These are phyloP conservation scores for Potamilus streckersoni DNA, from an alignment of 1,140 invertebrate genomes.

Conservation along the genomic window DNA sequence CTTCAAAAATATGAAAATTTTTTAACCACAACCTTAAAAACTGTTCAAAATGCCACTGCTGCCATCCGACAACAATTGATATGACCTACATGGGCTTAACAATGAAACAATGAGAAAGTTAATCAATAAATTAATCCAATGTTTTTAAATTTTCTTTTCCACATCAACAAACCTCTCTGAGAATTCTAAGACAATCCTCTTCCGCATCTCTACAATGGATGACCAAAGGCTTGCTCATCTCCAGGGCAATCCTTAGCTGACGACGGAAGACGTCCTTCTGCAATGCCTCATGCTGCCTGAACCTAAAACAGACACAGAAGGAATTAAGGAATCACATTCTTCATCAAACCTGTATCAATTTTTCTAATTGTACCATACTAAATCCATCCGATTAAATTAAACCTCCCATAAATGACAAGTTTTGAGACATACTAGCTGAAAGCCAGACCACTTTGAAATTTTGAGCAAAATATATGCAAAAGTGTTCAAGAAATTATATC, in stretches of 20 bases:
- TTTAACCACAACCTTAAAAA: no score
- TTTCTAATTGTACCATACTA: no score
- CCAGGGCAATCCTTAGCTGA: conserved; percentile 66
- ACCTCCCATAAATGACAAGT: no score
- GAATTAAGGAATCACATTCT: background rate
- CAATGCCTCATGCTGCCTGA: conserved; percentile 42
- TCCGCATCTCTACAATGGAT: conserved; percentile 70
- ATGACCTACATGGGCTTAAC: background rate
- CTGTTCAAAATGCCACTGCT: no score
- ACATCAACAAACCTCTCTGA: conserved; percentile 59
- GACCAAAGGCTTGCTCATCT: conserved; percentile 65
- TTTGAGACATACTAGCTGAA: no score
- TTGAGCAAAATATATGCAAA: no score
- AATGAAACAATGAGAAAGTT: background rate
- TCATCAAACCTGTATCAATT: background rate
- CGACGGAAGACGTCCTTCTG: conserved; percentile 67
- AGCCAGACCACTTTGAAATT: no score
- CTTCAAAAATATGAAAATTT: no score
- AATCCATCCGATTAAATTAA: no score
- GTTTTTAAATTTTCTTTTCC: no score
- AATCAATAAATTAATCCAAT: background rate
- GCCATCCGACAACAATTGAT: background rate
- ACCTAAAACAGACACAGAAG: conserved; percentile 42
- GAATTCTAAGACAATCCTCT: conserved; percentile 64
- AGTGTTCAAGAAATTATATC: no score